Evolutionary conservation across 2,113 vertebrate species (phyloP).

Genomic region (Campylomormyrus tamandua): DNA sequence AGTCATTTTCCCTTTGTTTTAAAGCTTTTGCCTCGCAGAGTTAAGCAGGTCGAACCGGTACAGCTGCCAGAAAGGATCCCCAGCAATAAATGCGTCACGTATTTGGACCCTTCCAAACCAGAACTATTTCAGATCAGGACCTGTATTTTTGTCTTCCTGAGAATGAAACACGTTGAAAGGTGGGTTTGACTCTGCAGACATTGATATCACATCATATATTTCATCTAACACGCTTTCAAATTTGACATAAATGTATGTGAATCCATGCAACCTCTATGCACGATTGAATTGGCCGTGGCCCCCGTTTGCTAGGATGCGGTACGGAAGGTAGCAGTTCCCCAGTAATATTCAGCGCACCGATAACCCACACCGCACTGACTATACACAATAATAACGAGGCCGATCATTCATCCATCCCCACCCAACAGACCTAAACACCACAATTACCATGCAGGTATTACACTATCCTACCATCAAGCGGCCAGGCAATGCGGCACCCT

Average conservation of each 20-base stretch:
- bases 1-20: conserved; percentile 72
- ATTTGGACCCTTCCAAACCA: conserved; percentile 7
- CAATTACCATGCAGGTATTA: conserved; percentile 50
- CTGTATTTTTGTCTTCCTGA: conserved; percentile 49
- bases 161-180: conserved; percentile 19
- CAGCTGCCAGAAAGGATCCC: not conserved
- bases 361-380: conserved; percentile 40
- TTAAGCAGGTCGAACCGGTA: not conserved
- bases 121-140: conserved; percentile 33
- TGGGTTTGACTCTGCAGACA: conserved; percentile 31
- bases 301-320: conserved; percentile 10
- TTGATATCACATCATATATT: conserved; percentile 11
- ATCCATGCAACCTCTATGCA: not conserved
- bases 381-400: conserved; percentile 31
- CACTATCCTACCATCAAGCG: conserved; percentile 51
- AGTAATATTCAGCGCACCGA: conserved; percentile 36
- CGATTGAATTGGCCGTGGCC: not conserved
- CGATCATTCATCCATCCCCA: conserved; percentile 44
- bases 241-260: not conserved
- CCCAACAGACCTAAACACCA: conserved; percentile 34
- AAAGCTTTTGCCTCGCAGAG: conserved; percentile 29
- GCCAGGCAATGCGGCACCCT: conserved; percentile 75
- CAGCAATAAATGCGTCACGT: conserved; percentile 24
- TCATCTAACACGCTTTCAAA: not conserved
- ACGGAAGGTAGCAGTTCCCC: not conserved